Percentiles rank a stretch among this genome's conserved stretches.
Evolutionary conservation across 2,797 vertebrate genomes (phyloP).

Genomic region (Sebastes paucispinis): DNA sequence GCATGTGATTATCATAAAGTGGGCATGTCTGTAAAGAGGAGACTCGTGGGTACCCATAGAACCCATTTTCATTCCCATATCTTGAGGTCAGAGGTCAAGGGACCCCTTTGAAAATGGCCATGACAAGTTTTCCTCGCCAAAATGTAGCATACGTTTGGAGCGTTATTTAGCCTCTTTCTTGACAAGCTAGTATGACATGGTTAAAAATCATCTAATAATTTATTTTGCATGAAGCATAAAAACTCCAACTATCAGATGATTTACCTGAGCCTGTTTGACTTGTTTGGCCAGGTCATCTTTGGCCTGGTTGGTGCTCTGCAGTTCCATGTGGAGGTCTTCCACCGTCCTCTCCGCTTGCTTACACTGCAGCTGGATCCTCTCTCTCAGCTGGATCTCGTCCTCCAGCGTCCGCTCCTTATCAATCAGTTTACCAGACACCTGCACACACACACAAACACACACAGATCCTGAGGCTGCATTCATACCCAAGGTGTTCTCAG

Average conservation of each 20-base stretch:
- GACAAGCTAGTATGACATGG: no score
- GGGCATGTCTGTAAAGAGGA: no score
- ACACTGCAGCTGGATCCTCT: constrained; percentile 81
- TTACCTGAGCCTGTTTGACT: constrained; percentile 79
- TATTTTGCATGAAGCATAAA: no score
- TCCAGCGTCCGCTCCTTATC: constrained; percentile 81
- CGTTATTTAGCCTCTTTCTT: no score
- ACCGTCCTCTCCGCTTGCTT: constrained; percentile 82
- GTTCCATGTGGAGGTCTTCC: constrained; percentile 83
- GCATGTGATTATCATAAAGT: no score
- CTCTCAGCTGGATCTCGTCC: constrained; percentile 85
- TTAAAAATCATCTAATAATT: neutral
- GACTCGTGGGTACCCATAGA: no score
- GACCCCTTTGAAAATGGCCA: no score
- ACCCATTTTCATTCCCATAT: no score
- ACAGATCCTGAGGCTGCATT: neutral
- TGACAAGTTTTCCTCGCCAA: no score
- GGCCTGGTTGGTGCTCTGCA: constrained; percentile 73
- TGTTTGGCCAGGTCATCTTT: constrained; percentile 82
- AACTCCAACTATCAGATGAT: neutral
- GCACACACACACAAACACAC: neutral
- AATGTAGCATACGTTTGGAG: no score
- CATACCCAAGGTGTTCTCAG: neutral
- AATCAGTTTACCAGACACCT: constrained; percentile 82
- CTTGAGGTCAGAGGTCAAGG: no score